A percentile compares a stretch with the other conserved stretches of the same genome.
These are phyloP conservation scores for Adineta ricciae DNA, from an alignment of 2,888 invertebrate species.

Conservation along the genomic window DNA sequence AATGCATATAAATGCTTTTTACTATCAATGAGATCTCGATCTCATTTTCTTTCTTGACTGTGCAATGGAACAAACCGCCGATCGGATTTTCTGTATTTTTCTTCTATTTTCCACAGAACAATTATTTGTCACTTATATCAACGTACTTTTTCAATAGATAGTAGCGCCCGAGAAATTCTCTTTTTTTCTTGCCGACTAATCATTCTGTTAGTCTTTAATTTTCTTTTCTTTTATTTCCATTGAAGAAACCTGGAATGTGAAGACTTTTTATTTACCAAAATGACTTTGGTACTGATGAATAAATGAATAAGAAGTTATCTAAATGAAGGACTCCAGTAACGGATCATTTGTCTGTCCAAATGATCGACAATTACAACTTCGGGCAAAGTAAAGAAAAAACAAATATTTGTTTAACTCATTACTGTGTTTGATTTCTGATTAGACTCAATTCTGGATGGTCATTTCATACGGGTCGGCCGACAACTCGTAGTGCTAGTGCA, in stretches of 20 bases:
- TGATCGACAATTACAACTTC: constrained; percentile 31
- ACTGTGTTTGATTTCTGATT: neutral
- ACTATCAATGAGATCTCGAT: neutral
- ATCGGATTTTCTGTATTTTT: neutral
- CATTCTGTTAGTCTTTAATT: neutral
- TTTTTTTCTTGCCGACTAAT: neutral
- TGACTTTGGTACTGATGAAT: neutral
- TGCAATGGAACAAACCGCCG: neutral
- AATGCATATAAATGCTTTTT: neutral
- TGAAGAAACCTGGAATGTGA: neutral
- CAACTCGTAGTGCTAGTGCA: neutral
- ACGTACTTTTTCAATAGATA: neutral
- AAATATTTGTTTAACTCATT: neutral
- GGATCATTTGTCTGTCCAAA: constrained; percentile 27
- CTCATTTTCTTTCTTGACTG: neutral
- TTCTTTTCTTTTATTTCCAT: neutral
- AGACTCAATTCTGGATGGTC: constrained; percentile 33
- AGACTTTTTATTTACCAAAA: neutral
- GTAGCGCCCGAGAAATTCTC: neutral
- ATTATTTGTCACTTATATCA: constrained; percentile 9
- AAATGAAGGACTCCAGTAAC: constrained; percentile 2
- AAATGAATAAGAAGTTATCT: neutral
- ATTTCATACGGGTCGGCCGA: constrained; percentile 26
- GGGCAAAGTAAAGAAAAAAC: constrained; percentile 24
- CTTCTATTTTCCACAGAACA: neutral